phyloP scores from a whole-genome alignment of 2,888 invertebrate species.

The Tanypteryx hageni region DNA sequence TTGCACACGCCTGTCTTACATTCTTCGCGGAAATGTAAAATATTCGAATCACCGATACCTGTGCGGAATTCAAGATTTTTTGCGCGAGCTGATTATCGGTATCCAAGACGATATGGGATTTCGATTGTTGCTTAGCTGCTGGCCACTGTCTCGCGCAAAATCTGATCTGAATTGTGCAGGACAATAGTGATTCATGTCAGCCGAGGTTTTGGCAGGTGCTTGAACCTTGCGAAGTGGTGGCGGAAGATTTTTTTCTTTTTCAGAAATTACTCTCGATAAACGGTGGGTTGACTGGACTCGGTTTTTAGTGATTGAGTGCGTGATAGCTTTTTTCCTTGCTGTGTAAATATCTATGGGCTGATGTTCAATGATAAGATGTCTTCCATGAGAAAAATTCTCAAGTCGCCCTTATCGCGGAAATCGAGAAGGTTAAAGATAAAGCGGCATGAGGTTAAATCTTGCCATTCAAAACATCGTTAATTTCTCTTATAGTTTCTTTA shows the following conservation, averaged over 20 bases:
- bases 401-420: too few species aligned
- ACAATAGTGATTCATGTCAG: background rate
- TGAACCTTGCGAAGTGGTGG: too few species aligned
- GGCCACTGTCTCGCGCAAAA: background rate
- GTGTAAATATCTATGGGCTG: background rate
- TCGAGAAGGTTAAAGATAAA: too few species aligned
- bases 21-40: too few species aligned
- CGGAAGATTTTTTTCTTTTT: too few species aligned
- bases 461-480: too few species aligned
- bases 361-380: too few species aligned
- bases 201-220: background rate
- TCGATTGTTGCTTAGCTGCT: background rate
- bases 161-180: background rate
- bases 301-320: background rate
- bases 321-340: background rate
- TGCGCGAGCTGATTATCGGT: background rate
- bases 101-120: background rate
- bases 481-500: too few species aligned
- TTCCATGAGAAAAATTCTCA: too few species aligned
- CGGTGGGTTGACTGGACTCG: background rate
- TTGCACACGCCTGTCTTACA: too few species aligned
- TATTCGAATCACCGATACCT: background rate
- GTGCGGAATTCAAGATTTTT: background rate
- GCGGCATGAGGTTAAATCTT: too few species aligned
- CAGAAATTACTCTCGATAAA: background rate